Conservation (phyloP, 2,797 vertebrate genomes). For the Channa striata region DNA sequence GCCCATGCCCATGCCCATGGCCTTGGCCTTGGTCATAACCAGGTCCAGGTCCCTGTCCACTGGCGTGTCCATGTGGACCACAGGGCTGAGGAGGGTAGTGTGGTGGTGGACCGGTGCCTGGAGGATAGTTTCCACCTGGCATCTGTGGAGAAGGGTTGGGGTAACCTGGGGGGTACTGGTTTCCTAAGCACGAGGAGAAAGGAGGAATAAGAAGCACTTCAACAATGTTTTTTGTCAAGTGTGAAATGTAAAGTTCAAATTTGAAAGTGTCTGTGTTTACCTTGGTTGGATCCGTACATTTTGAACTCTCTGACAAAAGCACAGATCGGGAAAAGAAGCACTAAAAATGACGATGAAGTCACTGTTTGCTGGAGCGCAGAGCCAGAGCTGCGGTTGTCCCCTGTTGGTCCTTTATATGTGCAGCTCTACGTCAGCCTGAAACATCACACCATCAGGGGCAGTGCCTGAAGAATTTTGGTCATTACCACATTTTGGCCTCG, state of each 20-base stretch:
- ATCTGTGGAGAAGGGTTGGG: slow-evolving; percentile 43
- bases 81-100: slow-evolving; percentile 51
- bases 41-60: slow-evolving; percentile 11
- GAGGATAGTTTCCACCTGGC: slow-evolving; percentile 50
- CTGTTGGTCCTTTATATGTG: slow-evolving; percentile 47
- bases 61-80: slow-evolving; percentile 9
- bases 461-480: no score
- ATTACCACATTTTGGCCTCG: no score
- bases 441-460: no score
- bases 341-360: slow-evolving; percentile 4
- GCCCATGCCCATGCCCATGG: rapidly evolving
- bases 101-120: slow-evolving; percentile 36
- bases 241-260: not conserved
- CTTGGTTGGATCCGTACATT: slow-evolving; percentile 69
- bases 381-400: not conserved
- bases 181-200: slow-evolving; percentile 32
- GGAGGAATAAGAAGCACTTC: slow-evolving; percentile 1
- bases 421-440: slow-evolving; percentile 5
- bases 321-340: slow-evolving; percentile 1
- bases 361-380: slow-evolving; percentile 30
- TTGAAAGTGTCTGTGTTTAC: slow-evolving; percentile 20
- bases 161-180: slow-evolving; percentile 58
- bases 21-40: not conserved
- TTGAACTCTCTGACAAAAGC: slow-evolving; percentile 14
- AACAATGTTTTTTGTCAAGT: not conserved